Conservation (phyloP, 2,113 vertebrate species). For the Hippocampus zosterae region DNA sequence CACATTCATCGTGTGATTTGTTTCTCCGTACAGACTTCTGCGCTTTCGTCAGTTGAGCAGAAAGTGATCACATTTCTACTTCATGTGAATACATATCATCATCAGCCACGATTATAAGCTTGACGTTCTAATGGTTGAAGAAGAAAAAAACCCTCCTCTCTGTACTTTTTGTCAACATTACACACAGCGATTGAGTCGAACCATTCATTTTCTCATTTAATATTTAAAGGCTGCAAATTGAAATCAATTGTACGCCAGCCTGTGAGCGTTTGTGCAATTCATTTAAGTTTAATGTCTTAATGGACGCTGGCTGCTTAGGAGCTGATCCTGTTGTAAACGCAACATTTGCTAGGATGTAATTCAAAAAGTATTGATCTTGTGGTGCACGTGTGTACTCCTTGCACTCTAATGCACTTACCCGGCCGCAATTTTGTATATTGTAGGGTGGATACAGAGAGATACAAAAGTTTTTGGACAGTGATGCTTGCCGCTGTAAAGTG, state of each 20-base stretch:
- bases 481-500: neutral
- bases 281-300: conserved; percentile 8
- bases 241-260: neutral
- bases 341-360: neutral
- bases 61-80: conserved; percentile 15
- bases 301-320: neutral
- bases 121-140: neutral
- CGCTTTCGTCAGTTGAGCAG: neutral
- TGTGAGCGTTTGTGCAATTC: neutral
- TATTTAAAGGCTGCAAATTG: conserved; percentile 8
- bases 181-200: neutral
- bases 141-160: neutral
- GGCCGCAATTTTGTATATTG: neutral
- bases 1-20: conserved; percentile 1
- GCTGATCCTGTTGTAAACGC: conserved; percentile 1
- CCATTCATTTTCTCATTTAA: neutral
- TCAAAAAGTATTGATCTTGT: neutral
- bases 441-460: neutral
- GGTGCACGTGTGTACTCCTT: neutral
- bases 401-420: conserved; percentile 2
- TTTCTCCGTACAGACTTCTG: conserved; percentile 3
- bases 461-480: conserved; percentile 1
- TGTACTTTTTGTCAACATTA: neutral
- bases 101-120: conserved; percentile 1
- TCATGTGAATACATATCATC: conserved; percentile 24